Evolutionary conservation across 2,888 invertebrate species (phyloP), one percentile per base, ranked within the genome.

Genomic region (Harpalus rufipes): DNA sequence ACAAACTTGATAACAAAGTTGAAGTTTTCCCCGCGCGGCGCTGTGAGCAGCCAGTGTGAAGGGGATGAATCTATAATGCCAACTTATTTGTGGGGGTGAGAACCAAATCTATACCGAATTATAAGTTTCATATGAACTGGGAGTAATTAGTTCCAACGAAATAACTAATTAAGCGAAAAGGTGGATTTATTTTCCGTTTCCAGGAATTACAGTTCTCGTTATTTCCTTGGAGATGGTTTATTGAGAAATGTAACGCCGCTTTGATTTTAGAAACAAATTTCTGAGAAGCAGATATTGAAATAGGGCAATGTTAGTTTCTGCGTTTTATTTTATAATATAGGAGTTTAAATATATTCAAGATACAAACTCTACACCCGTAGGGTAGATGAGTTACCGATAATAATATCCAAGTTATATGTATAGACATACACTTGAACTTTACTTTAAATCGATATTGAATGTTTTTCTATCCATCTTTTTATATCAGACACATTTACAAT

Each of bases 1-100:
- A 72, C 81, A 65, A 81, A 81, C 81, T 81, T 81, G 81, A 81
- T 81, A 81, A 81, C 81, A 72, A 81, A 81, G 81, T 81, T 81
- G 39, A 51, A 68, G 68, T 65, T 81, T 59, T 81, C 81, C 44
- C 51, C 65, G 68, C 81, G 81, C 10, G 16, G 79, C 79, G 59
- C 39, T 58, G 59, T 21, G 63, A 25, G 63, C 63, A 6, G 63
- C 25, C n/a, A 32, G 39, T 41, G 44, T n/a, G 39, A 25, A 12
- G 72, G 72, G 41, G 72, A 18, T 76, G 51, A 44, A 51, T 51
- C 51, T 76, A 76, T 44, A 76, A 76, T 51, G n/a, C 51, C 14
- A n/a, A 16, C 16, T 76, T 76, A 56, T 76, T 25, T 51, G 21
- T 18, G n/a, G 68, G n/a, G 39, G 68, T 32, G 51, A 3, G 7